phyloP scores from a whole-genome alignment of 2,113 vertebrate species.

The Sapajus apella region DNA sequence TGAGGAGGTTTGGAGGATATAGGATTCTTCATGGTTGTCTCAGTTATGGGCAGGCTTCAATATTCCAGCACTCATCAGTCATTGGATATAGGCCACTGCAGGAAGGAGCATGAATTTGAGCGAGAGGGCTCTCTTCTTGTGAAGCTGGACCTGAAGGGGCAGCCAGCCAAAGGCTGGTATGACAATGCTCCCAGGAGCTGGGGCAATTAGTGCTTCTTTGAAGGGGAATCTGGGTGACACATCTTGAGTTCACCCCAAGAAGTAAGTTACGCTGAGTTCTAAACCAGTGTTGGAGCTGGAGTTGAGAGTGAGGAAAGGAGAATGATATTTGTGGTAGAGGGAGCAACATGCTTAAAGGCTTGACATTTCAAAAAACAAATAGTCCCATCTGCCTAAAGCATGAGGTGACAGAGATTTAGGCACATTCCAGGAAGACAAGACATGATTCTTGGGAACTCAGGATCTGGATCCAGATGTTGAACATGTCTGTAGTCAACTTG shows the following conservation, averaged over 20 bases:
- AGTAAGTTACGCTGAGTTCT: not conserved
- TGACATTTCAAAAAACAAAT: not conserved
- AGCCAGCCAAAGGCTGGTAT: not conserved
- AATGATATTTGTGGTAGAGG: not conserved
- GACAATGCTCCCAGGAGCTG: not conserved
- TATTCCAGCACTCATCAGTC: not conserved
- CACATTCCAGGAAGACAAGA: slow-evolving; percentile 38
- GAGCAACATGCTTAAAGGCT: slow-evolving; percentile 8
- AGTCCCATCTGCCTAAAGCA: not conserved
- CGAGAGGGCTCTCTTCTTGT: not conserved
- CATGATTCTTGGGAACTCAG: slow-evolving; percentile 9
- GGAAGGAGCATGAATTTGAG: not conserved
- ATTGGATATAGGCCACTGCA: not conserved
- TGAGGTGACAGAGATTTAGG: slow-evolving; percentile 20
- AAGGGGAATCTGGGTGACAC: not conserved
- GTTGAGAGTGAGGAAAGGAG: not conserved
- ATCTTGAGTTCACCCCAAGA: not conserved
- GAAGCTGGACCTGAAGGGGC: not conserved
- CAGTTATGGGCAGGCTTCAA: not conserved
- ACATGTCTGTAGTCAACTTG: not conserved
- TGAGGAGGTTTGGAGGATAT: not conserved
- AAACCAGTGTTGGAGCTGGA: not conserved
- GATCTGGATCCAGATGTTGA: slow-evolving; percentile 7
- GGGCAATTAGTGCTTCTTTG: not conserved
- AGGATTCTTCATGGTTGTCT: not conserved